Base-by-base conservation (phyloP, 1,140 invertebrate species). In the Euschistus heros region DNA sequence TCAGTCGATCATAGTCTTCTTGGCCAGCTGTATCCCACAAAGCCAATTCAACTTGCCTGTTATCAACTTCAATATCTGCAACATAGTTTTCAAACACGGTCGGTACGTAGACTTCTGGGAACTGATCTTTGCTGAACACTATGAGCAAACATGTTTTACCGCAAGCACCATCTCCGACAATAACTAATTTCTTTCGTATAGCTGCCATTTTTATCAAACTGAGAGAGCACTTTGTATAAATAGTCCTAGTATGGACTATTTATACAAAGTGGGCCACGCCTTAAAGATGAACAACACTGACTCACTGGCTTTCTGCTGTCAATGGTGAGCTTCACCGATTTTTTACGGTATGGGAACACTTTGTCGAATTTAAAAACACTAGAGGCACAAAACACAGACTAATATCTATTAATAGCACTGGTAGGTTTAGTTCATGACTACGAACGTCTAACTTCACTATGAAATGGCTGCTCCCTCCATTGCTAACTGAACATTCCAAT, bases 1-100 rank as follows among this genome's bases (percentile, higher is more conserved):
- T 84, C 72, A 98, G 82, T 76, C 95, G 85, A 78, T 98, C 95
- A 77, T 98, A 98, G 76, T 98, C 95, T 78, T 98, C 95, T 79
- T 98, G 95, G 57, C 96, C 95, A 70, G 95, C 95, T 68, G 96
- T 98, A 84, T 99, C 96, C 95, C 95, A 99, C 71, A 99, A 80
- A 67, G 94, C 94, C 68, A 94, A 77, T 78, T 95, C 91, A 69
- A 95, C 89, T 84, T 96, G 91, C 81, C 95, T 96, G 68, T 88
- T 85, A 75, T 97, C 93, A 46, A 97, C 92, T 83, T 97, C 93
- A 75, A 98, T 97, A 77, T 97, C 93, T 70, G 94, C 93, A 72
- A 97, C 93, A 86, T 98, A 98, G 76, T 96, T 98, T 79, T 98
- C 96, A 79, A 98, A 98, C 69, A 98, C 94, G 73, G 95, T 98